Percentiles rank a stretch among this genome's conserved stretches.
Evolutionary conservation across 2,113 vertebrate genomes (phyloP).

Genomic region (Gadus macrocephalus): DNA sequence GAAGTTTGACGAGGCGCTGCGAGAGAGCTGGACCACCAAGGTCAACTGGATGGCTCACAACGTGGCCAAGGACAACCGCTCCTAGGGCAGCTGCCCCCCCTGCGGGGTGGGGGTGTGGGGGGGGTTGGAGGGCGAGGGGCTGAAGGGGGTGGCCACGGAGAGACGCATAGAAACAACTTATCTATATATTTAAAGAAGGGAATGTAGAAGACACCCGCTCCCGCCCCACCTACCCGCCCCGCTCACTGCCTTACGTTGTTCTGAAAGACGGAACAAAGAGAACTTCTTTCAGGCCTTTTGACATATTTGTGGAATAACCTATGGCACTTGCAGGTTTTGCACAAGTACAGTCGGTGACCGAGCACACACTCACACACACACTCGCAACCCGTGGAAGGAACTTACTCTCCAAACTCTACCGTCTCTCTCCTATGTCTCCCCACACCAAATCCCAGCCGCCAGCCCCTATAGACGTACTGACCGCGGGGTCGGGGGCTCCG

Average conservation of each 20-base stretch:
- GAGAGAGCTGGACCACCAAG: conserved; percentile 99
- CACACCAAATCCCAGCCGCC: background rate
- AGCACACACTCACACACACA: conserved; percentile 20
- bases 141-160: conserved; percentile 25
- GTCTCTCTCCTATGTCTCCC: background rate
- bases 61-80: conserved; percentile 95
- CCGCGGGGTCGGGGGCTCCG: background rate
- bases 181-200: conserved; percentile 49
- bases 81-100: conserved; percentile 65
- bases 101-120: background rate
- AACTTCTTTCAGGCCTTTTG: conserved; percentile 20
- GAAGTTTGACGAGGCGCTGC: conserved; percentile 96
- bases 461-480: conserved; percentile 3
- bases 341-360: conserved; percentile 21
- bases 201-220: conserved; percentile 37
- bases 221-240: background rate
- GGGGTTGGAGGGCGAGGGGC: conserved; percentile 26
- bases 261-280: conserved; percentile 3
- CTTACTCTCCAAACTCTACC: background rate
- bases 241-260: conserved; percentile 24
- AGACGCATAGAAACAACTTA: conserved; percentile 13
- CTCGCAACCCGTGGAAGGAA: conserved; percentile 39
- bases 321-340: conserved; percentile 54
- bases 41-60: conserved; percentile 99
- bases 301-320: conserved; percentile 46